phyloP scores from a whole-genome alignment of 1,140 invertebrate genomes.

The Cydia splendana region DNA sequence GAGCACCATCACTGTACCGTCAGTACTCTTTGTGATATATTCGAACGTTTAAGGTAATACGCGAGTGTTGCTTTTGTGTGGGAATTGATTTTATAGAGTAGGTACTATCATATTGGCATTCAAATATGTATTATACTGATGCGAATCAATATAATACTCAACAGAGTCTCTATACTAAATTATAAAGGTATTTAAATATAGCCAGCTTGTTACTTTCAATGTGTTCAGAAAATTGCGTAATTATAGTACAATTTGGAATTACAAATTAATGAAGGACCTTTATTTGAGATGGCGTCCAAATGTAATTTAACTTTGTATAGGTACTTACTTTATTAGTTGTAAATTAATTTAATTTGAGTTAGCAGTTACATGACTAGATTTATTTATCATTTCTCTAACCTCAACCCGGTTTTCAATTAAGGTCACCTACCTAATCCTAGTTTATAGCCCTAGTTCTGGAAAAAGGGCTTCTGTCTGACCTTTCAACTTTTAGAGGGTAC shows the following conservation, averaged over 20 bases:
- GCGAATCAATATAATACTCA: background rate
- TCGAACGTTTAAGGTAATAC: slow-evolving; percentile 27
- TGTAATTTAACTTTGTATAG: background rate
- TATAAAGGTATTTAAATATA: background rate
- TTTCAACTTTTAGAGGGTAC: background rate
- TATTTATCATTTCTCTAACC: background rate
- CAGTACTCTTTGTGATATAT: slow-evolving; percentile 22
- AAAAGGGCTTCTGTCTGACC: background rate
- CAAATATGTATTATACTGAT: background rate
- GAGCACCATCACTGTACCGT: slow-evolving; percentile 13
- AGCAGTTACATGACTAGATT: background rate
- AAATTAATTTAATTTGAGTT: background rate
- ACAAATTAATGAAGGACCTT: background rate
- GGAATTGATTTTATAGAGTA: background rate
- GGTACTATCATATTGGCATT: too few species aligned
- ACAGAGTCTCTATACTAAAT: background rate
- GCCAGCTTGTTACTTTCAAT: background rate
- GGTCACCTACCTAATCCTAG: background rate
- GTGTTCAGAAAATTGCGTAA: background rate
- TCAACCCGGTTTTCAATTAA: background rate
- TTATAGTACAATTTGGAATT: background rate
- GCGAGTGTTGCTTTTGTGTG: slow-evolving; percentile 15
- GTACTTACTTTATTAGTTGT: background rate
- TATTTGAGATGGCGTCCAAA: background rate
- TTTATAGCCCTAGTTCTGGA: background rate